Evolutionary conservation across 2,113 vertebrate genomes (phyloP).

Genomic region (Gnathonemus echidnorhynchus): DNA sequence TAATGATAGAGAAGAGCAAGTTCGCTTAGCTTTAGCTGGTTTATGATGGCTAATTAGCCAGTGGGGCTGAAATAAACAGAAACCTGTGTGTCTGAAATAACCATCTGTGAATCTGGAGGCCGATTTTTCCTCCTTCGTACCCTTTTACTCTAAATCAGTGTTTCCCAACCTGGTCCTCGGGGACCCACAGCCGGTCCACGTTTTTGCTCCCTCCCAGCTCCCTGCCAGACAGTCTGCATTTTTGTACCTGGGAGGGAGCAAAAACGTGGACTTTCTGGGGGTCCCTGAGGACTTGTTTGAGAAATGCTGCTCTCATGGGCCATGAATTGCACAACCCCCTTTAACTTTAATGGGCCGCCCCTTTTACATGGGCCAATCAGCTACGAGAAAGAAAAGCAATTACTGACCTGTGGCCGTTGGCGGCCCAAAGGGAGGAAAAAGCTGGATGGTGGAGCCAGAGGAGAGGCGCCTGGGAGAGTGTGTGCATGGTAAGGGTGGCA

Average conservation of each 20-base stretch:
- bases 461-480: not conserved
- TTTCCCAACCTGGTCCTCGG: not conserved
- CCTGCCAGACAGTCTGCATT: not conserved
- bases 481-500: not conserved
- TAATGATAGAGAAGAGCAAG: not conserved
- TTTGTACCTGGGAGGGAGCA: not conserved
- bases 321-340: not conserved
- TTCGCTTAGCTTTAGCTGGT: not conserved
- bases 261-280: not conserved
- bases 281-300: not conserved
- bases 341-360: not conserved
- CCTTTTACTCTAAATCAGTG: not conserved
- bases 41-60: not conserved
- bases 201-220: not conserved
- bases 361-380: constrained; percentile 12
- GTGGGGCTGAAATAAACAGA: not conserved
- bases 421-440: not conserved
- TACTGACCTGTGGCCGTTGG: not conserved
- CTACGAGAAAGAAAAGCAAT: not conserved
- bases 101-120: not conserved
- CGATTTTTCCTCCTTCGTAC: not conserved
- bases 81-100: not conserved
- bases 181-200: not conserved
- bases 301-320: not conserved
- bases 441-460: not conserved